A percentile compares a stretch with the other conserved stretches of the same genome.
Conservation (phyloP, 2,797 vertebrate genomes). For the Enoplosus armatus region DNA sequence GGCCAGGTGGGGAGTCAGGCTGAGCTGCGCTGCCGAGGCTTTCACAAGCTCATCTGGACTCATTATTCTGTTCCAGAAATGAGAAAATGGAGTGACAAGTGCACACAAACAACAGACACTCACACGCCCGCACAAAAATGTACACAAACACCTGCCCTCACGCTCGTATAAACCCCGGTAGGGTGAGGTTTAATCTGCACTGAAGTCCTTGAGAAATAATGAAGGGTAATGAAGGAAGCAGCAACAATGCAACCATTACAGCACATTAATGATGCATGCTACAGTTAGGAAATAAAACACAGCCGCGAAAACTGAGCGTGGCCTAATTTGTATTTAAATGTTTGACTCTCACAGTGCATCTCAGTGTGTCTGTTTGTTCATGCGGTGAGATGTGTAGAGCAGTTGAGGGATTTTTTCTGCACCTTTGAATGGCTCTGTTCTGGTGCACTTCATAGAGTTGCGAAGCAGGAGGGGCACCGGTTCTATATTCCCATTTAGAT, state of each 20-base stretch:
- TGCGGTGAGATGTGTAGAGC: constrained; percentile 17
- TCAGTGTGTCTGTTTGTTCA: constrained; percentile 20
- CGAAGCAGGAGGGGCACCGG: not conserved
- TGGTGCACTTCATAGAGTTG: not conserved
- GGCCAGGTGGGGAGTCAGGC: constrained; percentile 79
- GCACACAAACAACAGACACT: constrained; percentile 59
- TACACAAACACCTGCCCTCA: constrained; percentile 66
- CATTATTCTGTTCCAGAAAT: constrained; percentile 74
- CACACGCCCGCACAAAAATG: constrained; percentile 14
- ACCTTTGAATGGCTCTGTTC: not conserved
- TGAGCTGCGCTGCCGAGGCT: constrained; percentile 66
- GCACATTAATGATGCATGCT: constrained; percentile 63
- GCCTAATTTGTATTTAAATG: constrained; percentile 43
- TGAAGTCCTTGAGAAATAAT: constrained; percentile 80
- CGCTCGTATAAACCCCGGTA: constrained; percentile 53
- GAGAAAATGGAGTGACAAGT: constrained; percentile 61
- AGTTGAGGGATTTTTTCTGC: not conserved
- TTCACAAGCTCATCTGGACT: constrained; percentile 75
- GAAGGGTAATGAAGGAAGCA: constrained; percentile 79
- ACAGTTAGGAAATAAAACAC: constrained; percentile 45
- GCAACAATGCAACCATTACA: constrained; percentile 66
- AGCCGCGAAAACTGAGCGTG: constrained; percentile 30
- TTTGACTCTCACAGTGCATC: constrained; percentile 16
- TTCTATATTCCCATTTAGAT: not conserved
- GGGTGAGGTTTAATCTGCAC: constrained; percentile 61